A percentile compares a stretch with the other conserved stretches of the same genome.
These are phyloP conservation scores for Latrodectus hesperus DNA, from an alignment of 2,888 invertebrate genomes.

Conservation along the genomic window DNA sequence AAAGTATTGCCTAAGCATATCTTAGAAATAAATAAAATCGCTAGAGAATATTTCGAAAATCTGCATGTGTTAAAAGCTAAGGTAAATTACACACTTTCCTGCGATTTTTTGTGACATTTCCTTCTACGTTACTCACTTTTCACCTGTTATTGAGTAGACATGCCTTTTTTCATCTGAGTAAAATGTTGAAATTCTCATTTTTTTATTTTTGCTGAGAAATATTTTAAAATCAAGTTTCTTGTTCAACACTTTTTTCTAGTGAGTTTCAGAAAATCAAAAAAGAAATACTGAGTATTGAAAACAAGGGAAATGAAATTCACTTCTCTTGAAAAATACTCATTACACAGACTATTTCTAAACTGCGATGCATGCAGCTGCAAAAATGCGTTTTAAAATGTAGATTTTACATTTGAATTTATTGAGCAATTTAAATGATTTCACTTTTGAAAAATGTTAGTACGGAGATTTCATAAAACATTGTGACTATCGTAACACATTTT, in stretches of 20 bases:
- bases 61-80: constrained; percentile 13
- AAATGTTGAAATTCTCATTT: background rate
- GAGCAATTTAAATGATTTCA: too few species aligned
- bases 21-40: constrained; percentile 21
- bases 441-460: too few species aligned
- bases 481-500: too few species aligned
- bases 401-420: too few species aligned
- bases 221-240: background rate
- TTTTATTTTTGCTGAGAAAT: constrained; percentile 10
- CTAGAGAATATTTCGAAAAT: constrained; percentile 9
- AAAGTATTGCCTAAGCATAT: constrained; percentile 29
- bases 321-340: too few species aligned
- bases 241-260: background rate
- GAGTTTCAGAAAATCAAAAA: too few species aligned
- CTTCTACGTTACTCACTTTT: background rate
- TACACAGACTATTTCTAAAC: too few species aligned
- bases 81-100: constrained; percentile 8
- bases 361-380: too few species aligned
- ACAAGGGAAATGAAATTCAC: too few species aligned
- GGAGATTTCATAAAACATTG: too few species aligned
- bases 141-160: background rate
- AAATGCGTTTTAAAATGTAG: too few species aligned
- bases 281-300: too few species aligned
- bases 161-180: background rate
- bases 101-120: constrained; percentile 18